Conservation (phyloP, 53 echinoderm and acorn worm genomes). For the Temnopleurus reevesii region DNA sequence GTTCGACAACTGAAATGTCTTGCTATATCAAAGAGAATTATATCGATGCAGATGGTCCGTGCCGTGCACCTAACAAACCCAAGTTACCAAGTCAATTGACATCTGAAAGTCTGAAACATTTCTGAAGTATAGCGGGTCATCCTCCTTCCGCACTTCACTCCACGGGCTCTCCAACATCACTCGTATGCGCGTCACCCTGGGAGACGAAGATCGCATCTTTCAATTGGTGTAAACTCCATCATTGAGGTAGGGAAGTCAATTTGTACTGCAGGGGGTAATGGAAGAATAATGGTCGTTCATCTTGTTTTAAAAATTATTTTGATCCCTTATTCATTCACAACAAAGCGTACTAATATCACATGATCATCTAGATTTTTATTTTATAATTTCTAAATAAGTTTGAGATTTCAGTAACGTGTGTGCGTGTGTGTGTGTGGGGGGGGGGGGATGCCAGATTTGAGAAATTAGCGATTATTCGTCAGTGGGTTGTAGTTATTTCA, state of each 20-base stretch:
- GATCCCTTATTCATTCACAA: no score
- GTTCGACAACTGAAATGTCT: neutral
- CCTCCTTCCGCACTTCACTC: slow-evolving; percentile 8
- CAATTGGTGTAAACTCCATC: neutral
- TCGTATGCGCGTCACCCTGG: slow-evolving; percentile 2
- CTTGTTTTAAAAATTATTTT: no score
- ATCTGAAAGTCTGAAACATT: slow-evolving; percentile 15
- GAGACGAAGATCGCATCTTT: slow-evolving; percentile 7
- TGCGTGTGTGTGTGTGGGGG: no score
- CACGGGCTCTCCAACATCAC: slow-evolving; percentile 19
- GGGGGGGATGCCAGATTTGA: no score
- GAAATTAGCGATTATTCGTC: no score
- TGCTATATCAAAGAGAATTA: slow-evolving; percentile 4
- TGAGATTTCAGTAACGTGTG: no score
- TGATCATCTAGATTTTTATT: no score
- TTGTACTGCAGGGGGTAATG: neutral
- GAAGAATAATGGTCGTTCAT: no score
- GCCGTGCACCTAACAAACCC: neutral
- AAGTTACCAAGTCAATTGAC: neutral
- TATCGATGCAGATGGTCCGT: neutral
- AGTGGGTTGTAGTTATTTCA: no score
- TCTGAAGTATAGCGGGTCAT: slow-evolving; percentile 9
- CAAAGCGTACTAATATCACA: no score
- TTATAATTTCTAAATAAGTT: no score
- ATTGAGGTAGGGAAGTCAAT: neutral